A percentile compares a stretch with the other conserved stretches of the same genome.
phyloP scores from a whole-genome alignment of 2,888 invertebrate species.

The Pristionchus arcanus region DNA sequence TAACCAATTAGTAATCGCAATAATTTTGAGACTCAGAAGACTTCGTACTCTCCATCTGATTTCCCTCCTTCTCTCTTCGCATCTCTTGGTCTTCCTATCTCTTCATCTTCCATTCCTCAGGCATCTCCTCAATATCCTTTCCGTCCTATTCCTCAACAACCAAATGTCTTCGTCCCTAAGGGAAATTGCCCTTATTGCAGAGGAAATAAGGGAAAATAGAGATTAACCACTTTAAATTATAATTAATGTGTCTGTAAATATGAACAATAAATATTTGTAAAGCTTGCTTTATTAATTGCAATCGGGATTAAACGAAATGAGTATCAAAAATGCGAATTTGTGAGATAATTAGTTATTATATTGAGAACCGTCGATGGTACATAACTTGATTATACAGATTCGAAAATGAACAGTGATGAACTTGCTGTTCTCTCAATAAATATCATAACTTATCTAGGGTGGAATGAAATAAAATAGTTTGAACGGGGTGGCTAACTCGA shows the following conservation, averaged over 20 bases:
- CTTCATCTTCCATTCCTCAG: constrained; percentile 20
- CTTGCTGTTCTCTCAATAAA: neutral
- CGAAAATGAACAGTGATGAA: neutral
- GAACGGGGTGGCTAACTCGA: neutral
- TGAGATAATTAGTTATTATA: neutral
- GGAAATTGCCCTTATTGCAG: constrained; percentile 53
- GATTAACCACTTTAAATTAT: neutral
- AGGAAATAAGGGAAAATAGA: constrained; percentile 52
- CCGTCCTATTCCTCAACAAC: constrained; percentile 18
- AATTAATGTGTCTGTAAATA: constrained; percentile 44
- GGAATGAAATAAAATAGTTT: neutral
- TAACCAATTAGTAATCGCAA: neutral
- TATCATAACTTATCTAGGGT: neutral
- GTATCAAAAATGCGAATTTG: constrained; percentile 23
- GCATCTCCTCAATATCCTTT: constrained; percentile 35
- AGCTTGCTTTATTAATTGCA: neutral
- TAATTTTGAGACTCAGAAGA: neutral
- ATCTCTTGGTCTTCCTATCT: constrained; percentile 14
- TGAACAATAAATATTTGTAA: neutral
- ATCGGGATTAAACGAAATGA: neutral
- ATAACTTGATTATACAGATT: neutral
- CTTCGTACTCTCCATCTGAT: constrained; percentile 27
- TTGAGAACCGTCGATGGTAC: constrained; percentile 6
- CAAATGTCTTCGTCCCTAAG: constrained; percentile 47
- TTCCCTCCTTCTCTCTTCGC: constrained; percentile 51